phyloP scores from a whole-genome alignment of 1,140 invertebrate species.

The Stratiolaelaps scimitus region DNA sequence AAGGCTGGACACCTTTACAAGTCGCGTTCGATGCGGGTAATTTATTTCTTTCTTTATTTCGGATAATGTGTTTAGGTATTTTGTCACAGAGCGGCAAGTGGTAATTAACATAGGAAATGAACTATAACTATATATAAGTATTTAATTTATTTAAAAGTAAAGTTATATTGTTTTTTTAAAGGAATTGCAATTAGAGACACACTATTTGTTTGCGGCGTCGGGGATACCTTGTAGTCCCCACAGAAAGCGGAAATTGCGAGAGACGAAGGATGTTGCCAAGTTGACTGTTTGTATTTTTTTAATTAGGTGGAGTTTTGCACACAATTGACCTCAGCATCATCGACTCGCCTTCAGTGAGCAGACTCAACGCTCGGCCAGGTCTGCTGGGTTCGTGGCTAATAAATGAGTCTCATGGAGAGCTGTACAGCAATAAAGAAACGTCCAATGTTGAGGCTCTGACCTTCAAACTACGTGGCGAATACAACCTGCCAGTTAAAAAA shows the following conservation, averaged over 20 bases:
- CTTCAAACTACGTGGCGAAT: not conserved
- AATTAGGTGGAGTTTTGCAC: not conserved
- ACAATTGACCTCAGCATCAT: not conserved
- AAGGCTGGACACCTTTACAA: not conserved
- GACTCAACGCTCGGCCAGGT: not conserved
- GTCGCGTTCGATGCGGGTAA: not conserved
- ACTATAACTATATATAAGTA: no score
- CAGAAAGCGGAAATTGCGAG: not conserved
- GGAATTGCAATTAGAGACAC: no score
- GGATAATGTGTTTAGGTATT: no score
- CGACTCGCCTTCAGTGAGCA: not conserved
- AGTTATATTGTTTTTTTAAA: no score
- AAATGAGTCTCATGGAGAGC: not conserved
- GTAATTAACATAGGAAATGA: no score
- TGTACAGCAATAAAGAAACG: not conserved
- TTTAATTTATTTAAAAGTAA: no score
- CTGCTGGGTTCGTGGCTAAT: not conserved
- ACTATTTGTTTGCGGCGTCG: no score
- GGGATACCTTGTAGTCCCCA: no score
- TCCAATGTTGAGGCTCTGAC: not conserved
- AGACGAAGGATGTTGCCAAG: not conserved
- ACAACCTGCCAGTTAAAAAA: not conserved
- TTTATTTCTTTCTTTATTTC: no score
- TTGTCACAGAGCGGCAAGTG: no score
- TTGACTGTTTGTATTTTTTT: not conserved